Percentiles rank a stretch among this genome's conserved stretches.
Evolutionary conservation across 2,888 invertebrate species (phyloP).

Genomic region (Oxytorus armatus): DNA sequence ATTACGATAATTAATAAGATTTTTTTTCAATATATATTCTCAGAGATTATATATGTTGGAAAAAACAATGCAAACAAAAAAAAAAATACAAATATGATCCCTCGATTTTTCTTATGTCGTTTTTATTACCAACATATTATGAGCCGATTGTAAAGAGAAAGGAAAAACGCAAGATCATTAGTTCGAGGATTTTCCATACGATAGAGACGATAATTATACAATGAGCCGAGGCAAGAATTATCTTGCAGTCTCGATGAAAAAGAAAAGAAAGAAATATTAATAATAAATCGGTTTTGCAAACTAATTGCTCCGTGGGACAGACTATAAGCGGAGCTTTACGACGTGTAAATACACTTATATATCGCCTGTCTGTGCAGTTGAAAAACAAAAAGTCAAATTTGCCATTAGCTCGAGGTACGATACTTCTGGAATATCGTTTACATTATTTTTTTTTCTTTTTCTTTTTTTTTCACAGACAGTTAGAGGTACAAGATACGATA

Average conservation of each 20-base stretch:
- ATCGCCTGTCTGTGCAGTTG: slow-evolving; percentile 55
- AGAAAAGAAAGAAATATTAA: slow-evolving; percentile 16
- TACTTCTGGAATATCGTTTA: slow-evolving; percentile 59
- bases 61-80: slow-evolving; percentile 41
- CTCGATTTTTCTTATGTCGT: slow-evolving; percentile 20
- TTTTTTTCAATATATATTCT: slow-evolving; percentile 60
- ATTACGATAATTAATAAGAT: slow-evolving; percentile 16
- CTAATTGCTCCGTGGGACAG: slow-evolving; percentile 63
- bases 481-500: slow-evolving; percentile 67
- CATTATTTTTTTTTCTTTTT: slow-evolving; percentile 23
- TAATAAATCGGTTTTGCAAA: slow-evolving; percentile 46
- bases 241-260: slow-evolving; percentile 40
- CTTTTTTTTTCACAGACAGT: slow-evolving; percentile 63
- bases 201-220: slow-evolving; percentile 30
- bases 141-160: slow-evolving; percentile 19
- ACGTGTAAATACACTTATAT: slow-evolving; percentile 66
- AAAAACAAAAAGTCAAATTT: slow-evolving; percentile 56
- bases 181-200: slow-evolving; percentile 37
- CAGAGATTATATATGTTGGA: slow-evolving; percentile 36
- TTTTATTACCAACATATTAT: slow-evolving; percentile 37
- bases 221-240: slow-evolving; percentile 32
- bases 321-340: slow-evolving; percentile 61
- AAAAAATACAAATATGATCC: slow-evolving; percentile 19
- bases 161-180: slow-evolving; percentile 26
- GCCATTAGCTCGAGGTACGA: slow-evolving; percentile 51